These are phyloP conservation scores for Megaceryle torquata DNA, from an alignment of 2,113 vertebrate genomes.

Conservation along the genomic window DNA sequence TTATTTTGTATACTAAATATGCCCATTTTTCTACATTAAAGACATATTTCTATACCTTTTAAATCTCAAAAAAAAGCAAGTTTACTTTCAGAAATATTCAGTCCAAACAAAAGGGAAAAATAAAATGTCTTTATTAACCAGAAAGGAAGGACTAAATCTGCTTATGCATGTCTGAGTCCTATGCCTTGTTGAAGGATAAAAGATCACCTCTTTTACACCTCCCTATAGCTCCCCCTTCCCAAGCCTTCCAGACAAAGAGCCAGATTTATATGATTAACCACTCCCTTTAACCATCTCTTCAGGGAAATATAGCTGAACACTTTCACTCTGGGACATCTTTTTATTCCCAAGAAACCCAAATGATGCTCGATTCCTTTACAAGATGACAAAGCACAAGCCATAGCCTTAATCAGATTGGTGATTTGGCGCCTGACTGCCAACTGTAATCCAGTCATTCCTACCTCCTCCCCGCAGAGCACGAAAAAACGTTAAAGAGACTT, in stretches of 20 bases:
- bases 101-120: neutral
- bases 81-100: neutral
- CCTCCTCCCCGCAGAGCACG: accelerated
- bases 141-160: neutral
- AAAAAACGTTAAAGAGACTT: neutral
- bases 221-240: neutral
- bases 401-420: neutral
- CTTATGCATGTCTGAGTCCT: neutral
- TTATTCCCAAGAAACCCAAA: neutral
- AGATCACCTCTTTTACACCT: neutral
- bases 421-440: neutral
- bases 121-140: neutral
- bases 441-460: neutral
- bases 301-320: neutral
- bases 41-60: neutral
- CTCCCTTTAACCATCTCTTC: neutral
- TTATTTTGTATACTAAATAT: neutral
- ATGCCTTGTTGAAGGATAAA: neutral
- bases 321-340: neutral
- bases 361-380: neutral
- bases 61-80: neutral
- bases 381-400: neutral
- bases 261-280: neutral
- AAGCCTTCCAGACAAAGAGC: neutral
- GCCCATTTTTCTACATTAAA: neutral